Percentiles rank a stretch among this genome's conserved stretches.
phyloP scores from a whole-genome alignment of 2,113 vertebrate species.

The Malurus melanocephalus region DNA sequence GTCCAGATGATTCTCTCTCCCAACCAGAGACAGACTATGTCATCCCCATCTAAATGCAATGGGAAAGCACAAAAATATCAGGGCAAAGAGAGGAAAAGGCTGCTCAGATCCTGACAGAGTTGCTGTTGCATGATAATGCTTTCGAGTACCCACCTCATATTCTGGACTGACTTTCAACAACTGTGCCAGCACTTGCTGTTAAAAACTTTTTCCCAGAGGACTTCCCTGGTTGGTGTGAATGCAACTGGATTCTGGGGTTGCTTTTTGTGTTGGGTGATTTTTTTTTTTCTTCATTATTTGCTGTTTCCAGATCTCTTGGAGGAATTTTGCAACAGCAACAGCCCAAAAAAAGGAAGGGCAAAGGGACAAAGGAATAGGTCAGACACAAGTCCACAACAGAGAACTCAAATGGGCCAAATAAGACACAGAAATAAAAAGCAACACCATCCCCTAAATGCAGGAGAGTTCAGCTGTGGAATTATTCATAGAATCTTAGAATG shows the following conservation, averaged over 20 bases:
- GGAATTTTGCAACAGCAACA: background rate
- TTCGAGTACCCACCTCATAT: fast-evolving
- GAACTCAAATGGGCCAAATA: background rate
- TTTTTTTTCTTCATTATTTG: background rate
- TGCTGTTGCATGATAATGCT: background rate
- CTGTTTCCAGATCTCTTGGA: background rate
- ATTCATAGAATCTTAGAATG: background rate
- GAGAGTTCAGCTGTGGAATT: background rate
- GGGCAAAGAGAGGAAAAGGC: background rate
- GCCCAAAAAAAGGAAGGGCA: background rate
- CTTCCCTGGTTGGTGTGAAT: background rate
- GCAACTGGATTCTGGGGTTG: background rate
- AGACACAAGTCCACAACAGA: background rate
- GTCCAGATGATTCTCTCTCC: background rate
- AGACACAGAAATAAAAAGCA: background rate
- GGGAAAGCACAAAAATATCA: background rate
- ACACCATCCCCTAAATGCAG: fast-evolving
- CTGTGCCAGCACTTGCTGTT: background rate
- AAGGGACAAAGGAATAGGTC: background rate
- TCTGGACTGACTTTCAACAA: background rate
- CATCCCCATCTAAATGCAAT: background rate
- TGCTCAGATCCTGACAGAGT: background rate
- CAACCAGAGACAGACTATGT: background rate
- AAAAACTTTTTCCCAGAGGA: background rate
- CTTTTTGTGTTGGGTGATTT: background rate